phyloP scores from a whole-genome alignment of 37 sponge, comb jelly and placozoan species.

The Beroe forskalii region DNA sequence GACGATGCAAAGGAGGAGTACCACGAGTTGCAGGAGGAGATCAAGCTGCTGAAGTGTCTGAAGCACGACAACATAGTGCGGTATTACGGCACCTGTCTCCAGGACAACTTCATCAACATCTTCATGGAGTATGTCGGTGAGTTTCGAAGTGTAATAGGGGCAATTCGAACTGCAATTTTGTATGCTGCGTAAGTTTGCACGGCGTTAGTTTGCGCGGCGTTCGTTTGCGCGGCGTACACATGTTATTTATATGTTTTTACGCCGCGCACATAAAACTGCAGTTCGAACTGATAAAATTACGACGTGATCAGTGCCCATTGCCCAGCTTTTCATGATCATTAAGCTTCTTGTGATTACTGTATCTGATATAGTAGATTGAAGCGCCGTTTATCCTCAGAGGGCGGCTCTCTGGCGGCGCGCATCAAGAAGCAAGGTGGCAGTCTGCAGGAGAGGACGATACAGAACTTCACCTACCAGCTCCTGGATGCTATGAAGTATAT shows the following conservation, averaged over 20 bases:
- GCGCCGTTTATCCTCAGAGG: constrained; percentile 36
- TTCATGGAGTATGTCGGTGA: constrained; percentile 64
- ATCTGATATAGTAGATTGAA: too few relatives aligned
- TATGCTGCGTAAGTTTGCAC: too few relatives aligned
- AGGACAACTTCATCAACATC: constrained; percentile 39
- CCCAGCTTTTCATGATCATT: too few relatives aligned
- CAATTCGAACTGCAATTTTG: too few relatives aligned
- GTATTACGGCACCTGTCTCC: constrained; percentile 61
- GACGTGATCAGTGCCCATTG: too few relatives aligned
- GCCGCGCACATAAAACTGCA: too few relatives aligned
- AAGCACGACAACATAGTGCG: constrained; percentile 55
- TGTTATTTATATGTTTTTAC: too few relatives aligned
- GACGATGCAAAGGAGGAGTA: constrained; percentile 48
- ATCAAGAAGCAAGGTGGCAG: constrained; percentile 15
- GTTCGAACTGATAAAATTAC: too few relatives aligned
- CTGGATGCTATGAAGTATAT: constrained; percentile 23
- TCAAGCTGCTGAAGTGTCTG: constrained; percentile 60
- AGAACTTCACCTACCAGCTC: constrained; percentile 45
- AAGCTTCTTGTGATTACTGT: too few relatives aligned
- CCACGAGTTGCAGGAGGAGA: constrained; percentile 29
- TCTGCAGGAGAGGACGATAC: constrained; percentile 8
- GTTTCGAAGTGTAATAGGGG: too few relatives aligned
- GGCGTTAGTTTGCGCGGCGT: too few relatives aligned
- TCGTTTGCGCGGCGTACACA: too few relatives aligned
- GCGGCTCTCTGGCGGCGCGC: constrained; percentile 32